Conservation (phyloP, 2,888 invertebrate species). For the Cordylochernes scorpioides region DNA sequence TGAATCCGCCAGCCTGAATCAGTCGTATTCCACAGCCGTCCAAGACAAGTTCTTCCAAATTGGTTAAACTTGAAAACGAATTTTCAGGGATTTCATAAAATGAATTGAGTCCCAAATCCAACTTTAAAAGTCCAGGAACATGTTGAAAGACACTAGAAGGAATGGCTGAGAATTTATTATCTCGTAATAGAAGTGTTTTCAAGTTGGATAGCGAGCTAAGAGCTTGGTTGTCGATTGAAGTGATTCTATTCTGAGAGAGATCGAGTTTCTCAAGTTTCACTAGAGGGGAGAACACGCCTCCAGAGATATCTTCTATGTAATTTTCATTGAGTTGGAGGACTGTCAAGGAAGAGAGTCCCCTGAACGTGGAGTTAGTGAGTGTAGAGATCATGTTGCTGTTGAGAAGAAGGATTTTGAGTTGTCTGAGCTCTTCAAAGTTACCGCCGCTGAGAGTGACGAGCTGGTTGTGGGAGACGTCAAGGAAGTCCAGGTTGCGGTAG, state of each 20-base stretch:
- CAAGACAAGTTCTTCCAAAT: slow-evolving; percentile 42
- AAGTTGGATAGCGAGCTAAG: slow-evolving; percentile 46
- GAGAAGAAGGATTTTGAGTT: slow-evolving; percentile 40
- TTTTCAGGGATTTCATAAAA: slow-evolving; percentile 2
- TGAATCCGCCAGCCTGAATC: slow-evolving; percentile 41
- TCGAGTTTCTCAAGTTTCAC: slow-evolving; percentile 41
- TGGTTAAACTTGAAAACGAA: slow-evolving; percentile 21
- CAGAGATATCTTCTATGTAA: slow-evolving; percentile 4
- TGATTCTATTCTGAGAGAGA: slow-evolving; percentile 46
- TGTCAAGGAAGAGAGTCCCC: slow-evolving; percentile 32
- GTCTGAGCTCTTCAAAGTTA: slow-evolving; percentile 41
- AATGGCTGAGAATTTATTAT: slow-evolving; percentile 6
- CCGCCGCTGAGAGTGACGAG: slow-evolving; percentile 49
- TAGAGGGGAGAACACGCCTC: slow-evolving; percentile 15
- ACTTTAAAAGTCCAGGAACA: slow-evolving; percentile 2
- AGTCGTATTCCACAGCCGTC: slow-evolving; percentile 48
- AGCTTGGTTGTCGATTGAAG: neutral
- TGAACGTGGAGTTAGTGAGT: slow-evolving; percentile 41
- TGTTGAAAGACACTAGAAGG: slow-evolving; percentile 3
- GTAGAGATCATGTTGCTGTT: slow-evolving; percentile 46
- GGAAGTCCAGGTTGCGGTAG: slow-evolving; percentile 45
- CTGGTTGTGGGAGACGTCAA: slow-evolving; percentile 54
- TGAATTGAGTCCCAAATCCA: slow-evolving; percentile 5
- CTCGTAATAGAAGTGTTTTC: slow-evolving; percentile 30
- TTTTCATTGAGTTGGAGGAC: slow-evolving; percentile 27